Base-by-base conservation (phyloP, 1,140 invertebrate genomes). In the Pseudachorutes palmiensis region DNA sequence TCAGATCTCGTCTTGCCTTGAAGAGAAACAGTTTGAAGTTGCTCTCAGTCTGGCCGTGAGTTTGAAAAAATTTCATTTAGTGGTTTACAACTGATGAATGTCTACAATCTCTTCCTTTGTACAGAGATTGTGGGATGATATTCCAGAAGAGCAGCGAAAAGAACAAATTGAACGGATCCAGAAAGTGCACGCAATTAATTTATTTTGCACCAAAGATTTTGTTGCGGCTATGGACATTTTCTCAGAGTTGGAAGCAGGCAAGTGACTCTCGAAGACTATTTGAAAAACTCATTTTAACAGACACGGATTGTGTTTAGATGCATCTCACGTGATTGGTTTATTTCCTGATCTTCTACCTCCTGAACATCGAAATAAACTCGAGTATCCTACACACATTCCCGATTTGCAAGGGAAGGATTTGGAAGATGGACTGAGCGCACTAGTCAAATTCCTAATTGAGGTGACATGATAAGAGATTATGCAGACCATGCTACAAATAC, bases 1-100 rank as follows among this genome's bases (percentile, higher is more conserved):
- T 64, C 94, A 97, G 80, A 87, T 93, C 16, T 81, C 88, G 74
- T 84, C 87, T 67, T 80, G 97, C 26, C 77, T 97, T 0, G 85
- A 88, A 70, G 86, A 89, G 72, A 95, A 95, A 79, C 89, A 95
- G 75, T 97, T 96, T 82, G 89, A 95, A 78, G 79, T 97, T 45
- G 94, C 94, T n/a, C 81, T 97, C 26, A 87, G 91, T 78, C 79
- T 98, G 65, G 92, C 90, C n/a, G 92, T 94, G 81, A 82, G 85
- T 83, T 70, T 61, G 55, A 59, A 2, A 55, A 55, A 14, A 45
- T 45, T 45, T 45, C 9, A 45, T 45, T 45, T 45, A 45, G 36
- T 45, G 19, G 31, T 16, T 30, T 22, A 12, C 24, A 41, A 22
- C 48, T 33, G 29, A 29, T 64, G 62, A n/a, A n/a, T n/a, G 57